phyloP scores from a whole-genome alignment of 2,888 invertebrate genomes.

The Schizaphis graminum region DNA sequence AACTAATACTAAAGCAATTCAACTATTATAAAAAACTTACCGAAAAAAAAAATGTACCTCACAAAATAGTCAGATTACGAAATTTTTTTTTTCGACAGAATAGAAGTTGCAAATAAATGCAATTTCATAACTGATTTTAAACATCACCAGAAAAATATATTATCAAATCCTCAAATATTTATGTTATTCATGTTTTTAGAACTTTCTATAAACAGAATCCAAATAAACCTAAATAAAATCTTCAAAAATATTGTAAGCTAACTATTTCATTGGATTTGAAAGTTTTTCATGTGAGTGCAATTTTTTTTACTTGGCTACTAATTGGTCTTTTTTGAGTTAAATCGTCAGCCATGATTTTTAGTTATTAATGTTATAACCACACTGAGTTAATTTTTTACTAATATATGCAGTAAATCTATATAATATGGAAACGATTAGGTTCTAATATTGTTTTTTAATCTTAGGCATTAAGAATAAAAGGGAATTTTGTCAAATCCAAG shows the following conservation, averaged over 20 bases:
- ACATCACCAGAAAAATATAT: not conserved
- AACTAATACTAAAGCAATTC: not conserved
- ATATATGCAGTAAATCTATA: not conserved
- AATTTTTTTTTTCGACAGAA: not conserved
- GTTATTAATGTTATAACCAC: not conserved
- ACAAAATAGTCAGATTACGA: not conserved
- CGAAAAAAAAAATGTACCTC: not conserved
- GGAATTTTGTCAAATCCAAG: not conserved
- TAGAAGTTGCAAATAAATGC: not conserved
- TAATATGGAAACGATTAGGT: not conserved
- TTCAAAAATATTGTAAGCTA: not conserved
- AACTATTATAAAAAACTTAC: not conserved
- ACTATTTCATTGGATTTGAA: not conserved
- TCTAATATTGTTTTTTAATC: not conserved
- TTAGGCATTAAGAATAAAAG: not conserved
- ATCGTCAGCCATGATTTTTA: not conserved
- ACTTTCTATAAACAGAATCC: not conserved
- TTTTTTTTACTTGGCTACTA: not conserved
- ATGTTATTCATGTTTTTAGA: not conserved
- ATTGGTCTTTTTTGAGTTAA: not conserved
- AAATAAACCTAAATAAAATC: not conserved
- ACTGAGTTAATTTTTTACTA: not conserved
- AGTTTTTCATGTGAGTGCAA: not conserved
- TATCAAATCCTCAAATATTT: not conserved
- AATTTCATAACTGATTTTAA: not conserved